phyloP scores from a whole-genome alignment of 2,888 invertebrate genomes.

The Pheosia tremula region DNA sequence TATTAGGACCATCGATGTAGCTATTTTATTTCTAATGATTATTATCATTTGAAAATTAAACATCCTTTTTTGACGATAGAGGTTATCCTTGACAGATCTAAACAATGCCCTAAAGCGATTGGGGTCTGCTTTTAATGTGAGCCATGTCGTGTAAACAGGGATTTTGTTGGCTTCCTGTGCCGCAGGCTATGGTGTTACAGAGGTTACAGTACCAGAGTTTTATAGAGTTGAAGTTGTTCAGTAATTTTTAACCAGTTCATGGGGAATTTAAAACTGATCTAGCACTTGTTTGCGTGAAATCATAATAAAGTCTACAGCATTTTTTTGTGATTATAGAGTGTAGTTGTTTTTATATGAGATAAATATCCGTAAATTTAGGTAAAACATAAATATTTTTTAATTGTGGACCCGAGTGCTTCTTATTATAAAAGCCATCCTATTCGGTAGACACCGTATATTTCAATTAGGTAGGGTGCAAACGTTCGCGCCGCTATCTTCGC shows the following conservation, averaged over 20 bases:
- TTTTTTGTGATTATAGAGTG: no score
- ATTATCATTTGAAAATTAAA: slow-evolving; percentile 4
- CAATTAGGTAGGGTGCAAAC: slow-evolving; percentile 55
- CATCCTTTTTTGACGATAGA: slow-evolving; percentile 49
- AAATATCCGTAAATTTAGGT: no score
- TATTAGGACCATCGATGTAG: no score
- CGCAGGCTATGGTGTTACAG: slow-evolving; percentile 24
- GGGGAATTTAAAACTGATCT: background rate
- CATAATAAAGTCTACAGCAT: no score
- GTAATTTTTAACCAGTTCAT: background rate
- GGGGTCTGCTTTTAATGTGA: slow-evolving; percentile 68
- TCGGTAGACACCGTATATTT: slow-evolving; percentile 51
- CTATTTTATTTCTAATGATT: no score
- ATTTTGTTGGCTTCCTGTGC: slow-evolving; percentile 69
- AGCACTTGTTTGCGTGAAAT: no score
- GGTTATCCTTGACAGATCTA: slow-evolving; percentile 60
- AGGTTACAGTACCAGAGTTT: background rate
- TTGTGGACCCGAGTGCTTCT: background rate
- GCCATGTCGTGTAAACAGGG: slow-evolving; percentile 74
- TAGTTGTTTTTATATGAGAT: background rate
- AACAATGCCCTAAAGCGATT: slow-evolving; percentile 67
- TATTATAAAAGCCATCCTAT: background rate
- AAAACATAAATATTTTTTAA: no score
- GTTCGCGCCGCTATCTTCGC: slow-evolving; percentile 54
- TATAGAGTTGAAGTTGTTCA: background rate